Evolutionary conservation across 2,888 invertebrate species (phyloP), one percentile per base, ranked within the genome.

Genomic region (Mythimna impura): DNA sequence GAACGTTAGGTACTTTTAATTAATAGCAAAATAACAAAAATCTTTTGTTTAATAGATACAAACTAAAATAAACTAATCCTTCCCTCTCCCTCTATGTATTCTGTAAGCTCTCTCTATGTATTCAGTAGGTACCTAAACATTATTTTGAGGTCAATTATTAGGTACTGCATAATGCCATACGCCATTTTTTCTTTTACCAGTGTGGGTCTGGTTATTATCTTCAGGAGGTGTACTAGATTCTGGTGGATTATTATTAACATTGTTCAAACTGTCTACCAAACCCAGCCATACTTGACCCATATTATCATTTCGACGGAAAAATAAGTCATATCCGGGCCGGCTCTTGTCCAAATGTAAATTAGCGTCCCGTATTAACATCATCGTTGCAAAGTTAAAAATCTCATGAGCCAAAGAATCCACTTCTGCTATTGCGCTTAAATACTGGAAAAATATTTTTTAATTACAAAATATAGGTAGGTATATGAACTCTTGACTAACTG

Each of bases 391-490:
- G 55, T 76, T 62, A 1, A 60, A 17, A 43, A 80, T 64, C 8
- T 82, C 81, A 47, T 66, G 82, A 34, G 20, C 52, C 34, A 81
- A 47, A 58, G 1, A 2, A 52, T 71, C 78, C 30, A 69, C 34
- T 58, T 73, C 64, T 40, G 22, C 14, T 10, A 85, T 0, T 62
- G 34, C 30, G 0, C 8, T 3, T 0, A 70, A 0, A 70, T 66
- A 10, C 83, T 83, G 55, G 1, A 75, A 55, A 74, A 75, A 7
- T 30, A 66, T 68, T 22, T 25, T 36, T 52, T 25, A 52, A 36
- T 36, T 25, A 12, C 0, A 54, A 60, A 66, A 52, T 52, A 8
- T 10, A 20, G 4, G 20, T n/a, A n/a, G n/a, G n/a, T n/a, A n/a
- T 10, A 36, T 40, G 6, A 36, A 61, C 12, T 36, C 20, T 14